Conservation (phyloP, 2,797 vertebrate species). For the Gallinago stenura region DNA sequence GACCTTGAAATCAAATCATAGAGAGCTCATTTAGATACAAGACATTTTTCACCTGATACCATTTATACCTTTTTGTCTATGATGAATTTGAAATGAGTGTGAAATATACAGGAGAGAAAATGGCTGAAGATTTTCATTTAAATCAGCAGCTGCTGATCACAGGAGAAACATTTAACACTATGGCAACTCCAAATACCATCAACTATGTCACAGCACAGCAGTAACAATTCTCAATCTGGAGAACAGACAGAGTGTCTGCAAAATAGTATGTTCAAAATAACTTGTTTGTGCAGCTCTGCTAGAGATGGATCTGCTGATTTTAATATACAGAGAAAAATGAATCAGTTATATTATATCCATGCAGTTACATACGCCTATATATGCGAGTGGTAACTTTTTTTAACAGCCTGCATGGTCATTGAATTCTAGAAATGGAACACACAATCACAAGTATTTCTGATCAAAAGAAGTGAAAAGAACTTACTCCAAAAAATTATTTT, state of each 20-base stretch:
- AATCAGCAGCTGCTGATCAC: constrained; percentile 57
- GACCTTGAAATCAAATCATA: constrained; percentile 12
- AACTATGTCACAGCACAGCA: not conserved
- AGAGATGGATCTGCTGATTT: not conserved
- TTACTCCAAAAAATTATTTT: not conserved
- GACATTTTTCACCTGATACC: not conserved
- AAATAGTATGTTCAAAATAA: constrained; percentile 8
- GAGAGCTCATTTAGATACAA: not conserved
- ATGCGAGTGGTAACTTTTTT: not conserved
- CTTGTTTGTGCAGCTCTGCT: constrained; percentile 29
- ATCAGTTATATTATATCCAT: not conserved
- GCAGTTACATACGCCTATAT: not conserved
- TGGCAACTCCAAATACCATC: constrained; percentile 47
- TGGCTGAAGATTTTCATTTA: constrained; percentile 47
- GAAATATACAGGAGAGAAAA: constrained; percentile 12
- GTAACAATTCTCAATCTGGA: constrained; percentile 27
- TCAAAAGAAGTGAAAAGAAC: not conserved
- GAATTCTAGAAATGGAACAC: not conserved
- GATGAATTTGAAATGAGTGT: constrained; percentile 16
- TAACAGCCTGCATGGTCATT: not conserved
- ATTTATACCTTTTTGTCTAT: constrained; percentile 25
- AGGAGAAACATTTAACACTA: constrained; percentile 52
- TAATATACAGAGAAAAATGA: not conserved
- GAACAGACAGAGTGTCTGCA: constrained; percentile 35
- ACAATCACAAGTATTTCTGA: not conserved